Evolutionary conservation across 2,113 vertebrate genomes (phyloP).

Genomic region (Oryzias celebensis): DNA sequence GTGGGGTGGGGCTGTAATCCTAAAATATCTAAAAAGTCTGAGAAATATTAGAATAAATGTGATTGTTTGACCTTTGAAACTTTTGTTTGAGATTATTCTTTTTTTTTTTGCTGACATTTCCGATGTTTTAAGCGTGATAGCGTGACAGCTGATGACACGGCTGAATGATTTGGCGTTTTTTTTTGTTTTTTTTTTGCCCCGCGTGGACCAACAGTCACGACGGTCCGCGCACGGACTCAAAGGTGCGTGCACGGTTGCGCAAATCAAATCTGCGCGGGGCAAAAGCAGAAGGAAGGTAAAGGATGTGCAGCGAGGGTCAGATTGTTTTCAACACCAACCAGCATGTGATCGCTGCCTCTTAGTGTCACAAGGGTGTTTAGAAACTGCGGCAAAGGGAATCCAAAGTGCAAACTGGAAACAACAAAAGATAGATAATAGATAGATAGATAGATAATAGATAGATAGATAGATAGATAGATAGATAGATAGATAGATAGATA

Average conservation of each 20-base stretch:
- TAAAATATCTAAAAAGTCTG: too few species aligned
- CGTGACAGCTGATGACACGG: slow-evolving; percentile 16
- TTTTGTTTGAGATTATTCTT: too few species aligned
- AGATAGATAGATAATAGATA: too few species aligned
- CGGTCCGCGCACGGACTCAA: neutral
- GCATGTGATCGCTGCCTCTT: slow-evolving; percentile 33
- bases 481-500: too few species aligned
- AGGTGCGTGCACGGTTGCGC: slow-evolving; percentile 15
- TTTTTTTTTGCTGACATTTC: too few species aligned
- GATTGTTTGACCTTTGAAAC: too few species aligned
- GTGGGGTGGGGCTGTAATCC: too few species aligned
- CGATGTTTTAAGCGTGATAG: neutral
- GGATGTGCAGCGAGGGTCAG: neutral
- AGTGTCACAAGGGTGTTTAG: slow-evolving; percentile 42
- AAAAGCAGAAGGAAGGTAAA: slow-evolving; percentile 37
- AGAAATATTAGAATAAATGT: too few species aligned
- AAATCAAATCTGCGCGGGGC: neutral
- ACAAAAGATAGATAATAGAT: too few species aligned
- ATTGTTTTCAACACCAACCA: slow-evolving; percentile 1
- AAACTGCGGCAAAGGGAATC: slow-evolving; percentile 22
- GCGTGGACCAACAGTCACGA: slow-evolving; percentile 21
- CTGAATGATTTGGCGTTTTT: neutral
- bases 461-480: too few species aligned
- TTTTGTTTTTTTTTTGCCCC: neutral
- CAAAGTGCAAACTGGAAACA: neutral